Evolutionary conservation across 2,113 vertebrate genomes (phyloP).

Genomic region (Mustela lutreola): DNA sequence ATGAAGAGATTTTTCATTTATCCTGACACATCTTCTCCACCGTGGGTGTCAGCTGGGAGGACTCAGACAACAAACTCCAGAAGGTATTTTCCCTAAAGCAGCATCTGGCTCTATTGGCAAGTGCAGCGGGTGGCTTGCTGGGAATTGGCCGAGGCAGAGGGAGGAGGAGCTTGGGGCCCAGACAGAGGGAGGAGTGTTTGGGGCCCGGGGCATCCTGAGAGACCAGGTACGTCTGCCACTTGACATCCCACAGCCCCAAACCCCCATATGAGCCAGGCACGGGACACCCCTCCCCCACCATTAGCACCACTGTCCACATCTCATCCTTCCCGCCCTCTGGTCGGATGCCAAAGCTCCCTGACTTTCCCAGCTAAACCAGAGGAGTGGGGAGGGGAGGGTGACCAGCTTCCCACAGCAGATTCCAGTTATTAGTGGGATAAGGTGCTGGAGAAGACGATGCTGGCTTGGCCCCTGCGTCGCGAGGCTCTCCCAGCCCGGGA

Average conservation of each 20-base stretch:
- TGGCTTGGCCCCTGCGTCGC: fast-evolving
- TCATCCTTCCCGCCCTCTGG: background rate
- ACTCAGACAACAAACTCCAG: constrained; percentile 86
- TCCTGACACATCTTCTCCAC: constrained; percentile 80
- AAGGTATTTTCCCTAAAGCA: constrained; percentile 89
- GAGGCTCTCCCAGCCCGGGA: background rate
- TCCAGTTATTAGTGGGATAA: background rate
- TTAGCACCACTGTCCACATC: background rate
- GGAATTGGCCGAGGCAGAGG: constrained; percentile 6
- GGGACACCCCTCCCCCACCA: background rate
- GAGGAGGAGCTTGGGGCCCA: background rate
- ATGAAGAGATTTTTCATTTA: constrained; percentile 77
- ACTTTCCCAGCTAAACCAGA: background rate
- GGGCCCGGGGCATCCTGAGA: background rate
- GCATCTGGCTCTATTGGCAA: constrained; percentile 88
- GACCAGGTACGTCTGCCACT: fast-evolving
- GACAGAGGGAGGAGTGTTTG: background rate
- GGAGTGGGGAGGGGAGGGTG: fast-evolving
- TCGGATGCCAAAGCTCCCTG: background rate
- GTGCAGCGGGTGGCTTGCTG: constrained; percentile 39
- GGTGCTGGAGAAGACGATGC: background rate
- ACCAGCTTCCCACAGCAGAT: background rate
- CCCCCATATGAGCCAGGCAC: background rate
- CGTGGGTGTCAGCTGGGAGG: constrained; percentile 85
- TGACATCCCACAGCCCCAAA: background rate